Evolutionary conservation across 2,888 invertebrate genomes (phyloP).

Genomic region (Pteria penguin): DNA sequence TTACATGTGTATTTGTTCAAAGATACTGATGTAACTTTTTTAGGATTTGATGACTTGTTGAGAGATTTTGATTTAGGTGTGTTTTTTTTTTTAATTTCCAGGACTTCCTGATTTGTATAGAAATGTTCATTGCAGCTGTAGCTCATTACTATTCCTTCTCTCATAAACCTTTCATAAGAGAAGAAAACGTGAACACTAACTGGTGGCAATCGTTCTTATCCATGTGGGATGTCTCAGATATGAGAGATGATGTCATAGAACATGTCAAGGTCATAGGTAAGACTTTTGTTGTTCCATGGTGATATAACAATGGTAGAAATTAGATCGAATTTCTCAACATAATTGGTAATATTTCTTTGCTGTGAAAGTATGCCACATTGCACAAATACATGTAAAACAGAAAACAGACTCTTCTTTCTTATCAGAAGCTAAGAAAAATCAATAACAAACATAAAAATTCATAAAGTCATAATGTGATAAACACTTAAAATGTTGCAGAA

Average conservation of each 20-base stretch:
- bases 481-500: too few species aligned
- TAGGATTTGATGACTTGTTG: neutral
- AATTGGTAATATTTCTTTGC: neutral
- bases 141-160: slow-evolving; percentile 98
- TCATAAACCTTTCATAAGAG: slow-evolving; percentile 88
- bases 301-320: neutral
- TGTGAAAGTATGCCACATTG: too few species aligned
- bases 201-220: slow-evolving; percentile 89
- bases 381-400: too few species aligned
- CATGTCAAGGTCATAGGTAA: slow-evolving; percentile 93
- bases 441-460: too few species aligned
- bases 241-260: slow-evolving; percentile 94
- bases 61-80: too few species aligned
- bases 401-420: too few species aligned
- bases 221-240: slow-evolving; percentile 98
- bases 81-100: too few species aligned
- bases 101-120: slow-evolving; percentile 97
- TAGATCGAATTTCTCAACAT: neutral
- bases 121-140: slow-evolving; percentile 97
- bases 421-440: too few species aligned
- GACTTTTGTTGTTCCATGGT: too few species aligned
- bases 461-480: too few species aligned
- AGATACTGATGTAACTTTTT: too few species aligned
- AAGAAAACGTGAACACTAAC: slow-evolving; percentile 66
- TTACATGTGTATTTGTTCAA: too few species aligned